Evolutionary conservation across 2,113 vertebrate species (phyloP).

Genomic region (Tachysurus fulvidraco): DNA sequence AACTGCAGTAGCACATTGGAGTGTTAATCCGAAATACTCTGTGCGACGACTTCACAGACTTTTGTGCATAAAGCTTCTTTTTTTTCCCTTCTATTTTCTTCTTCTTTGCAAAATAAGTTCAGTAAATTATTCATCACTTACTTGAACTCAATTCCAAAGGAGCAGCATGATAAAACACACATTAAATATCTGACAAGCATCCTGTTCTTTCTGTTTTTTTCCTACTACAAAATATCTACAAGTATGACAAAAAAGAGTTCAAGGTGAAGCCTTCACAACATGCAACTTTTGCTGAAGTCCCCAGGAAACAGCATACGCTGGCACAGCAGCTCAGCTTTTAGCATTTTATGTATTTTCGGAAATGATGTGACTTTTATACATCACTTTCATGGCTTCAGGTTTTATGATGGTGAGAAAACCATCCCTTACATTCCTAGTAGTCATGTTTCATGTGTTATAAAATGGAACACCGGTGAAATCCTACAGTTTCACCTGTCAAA

Average conservation of each 20-base stretch:
- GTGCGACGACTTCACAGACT: neutral
- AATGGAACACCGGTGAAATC: neutral
- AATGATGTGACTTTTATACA: neutral
- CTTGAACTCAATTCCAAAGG: conserved; percentile 31
- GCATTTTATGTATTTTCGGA: neutral
- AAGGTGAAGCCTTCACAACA: neutral
- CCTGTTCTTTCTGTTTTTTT: neutral
- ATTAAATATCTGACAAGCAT: conserved; percentile 42
- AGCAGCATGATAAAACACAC: conserved; percentile 31
- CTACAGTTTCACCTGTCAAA: neutral
- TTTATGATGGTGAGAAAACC: neutral
- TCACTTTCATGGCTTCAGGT: neutral
- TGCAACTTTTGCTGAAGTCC: neutral
- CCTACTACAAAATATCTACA: neutral
- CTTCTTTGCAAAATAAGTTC: neutral
- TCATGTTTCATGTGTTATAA: neutral
- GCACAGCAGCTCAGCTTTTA: neutral
- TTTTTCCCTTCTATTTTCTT: neutral
- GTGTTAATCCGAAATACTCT: neutral
- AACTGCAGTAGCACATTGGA: neutral
- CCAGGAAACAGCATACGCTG: neutral
- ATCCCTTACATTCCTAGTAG: neutral
- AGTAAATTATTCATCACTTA: conserved; percentile 42
- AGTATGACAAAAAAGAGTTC: neutral
- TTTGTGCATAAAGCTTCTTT: neutral